These are phyloP conservation scores for Phocides pigmalion DNA, from an alignment of 1,140 invertebrate genomes.

Conservation along the genomic window DNA sequence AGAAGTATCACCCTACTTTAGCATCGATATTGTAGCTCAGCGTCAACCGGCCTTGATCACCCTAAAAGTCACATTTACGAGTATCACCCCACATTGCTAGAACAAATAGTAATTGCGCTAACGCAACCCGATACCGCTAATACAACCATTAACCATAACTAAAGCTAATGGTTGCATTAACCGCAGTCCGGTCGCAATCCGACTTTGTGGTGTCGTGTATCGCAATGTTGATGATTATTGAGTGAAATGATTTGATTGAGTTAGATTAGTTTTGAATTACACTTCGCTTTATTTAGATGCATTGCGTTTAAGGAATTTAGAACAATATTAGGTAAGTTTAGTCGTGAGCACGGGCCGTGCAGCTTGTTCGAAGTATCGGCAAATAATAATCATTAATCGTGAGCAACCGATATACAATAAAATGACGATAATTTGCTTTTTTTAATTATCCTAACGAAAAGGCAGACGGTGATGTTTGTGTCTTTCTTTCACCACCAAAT, in stretches of 20 bases:
- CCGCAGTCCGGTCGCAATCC: slow-evolving; percentile 5
- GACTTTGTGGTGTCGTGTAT: slow-evolving; percentile 9
- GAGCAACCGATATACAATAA: too few relatives aligned
- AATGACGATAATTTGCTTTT: too few relatives aligned
- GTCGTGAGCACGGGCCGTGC: too few relatives aligned
- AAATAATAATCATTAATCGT: too few relatives aligned
- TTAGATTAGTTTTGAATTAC: background rate
- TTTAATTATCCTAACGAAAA: too few relatives aligned
- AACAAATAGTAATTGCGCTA: slow-evolving; percentile 16
- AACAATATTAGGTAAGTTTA: too few relatives aligned
- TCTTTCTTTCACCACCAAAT: too few relatives aligned
- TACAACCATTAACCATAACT: slow-evolving; percentile 23
- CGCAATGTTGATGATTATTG: background rate
- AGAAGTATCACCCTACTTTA: too few relatives aligned
- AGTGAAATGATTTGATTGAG: slow-evolving; percentile 1
- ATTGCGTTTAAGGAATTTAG: too few relatives aligned
- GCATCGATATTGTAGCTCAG: too few relatives aligned
- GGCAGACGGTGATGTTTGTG: too few relatives aligned
- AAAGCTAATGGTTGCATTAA: slow-evolving; percentile 17
- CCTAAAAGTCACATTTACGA: slow-evolving; percentile 22
- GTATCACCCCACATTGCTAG: background rate
- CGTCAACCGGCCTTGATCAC: slow-evolving; percentile 5
- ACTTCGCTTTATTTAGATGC: background rate
- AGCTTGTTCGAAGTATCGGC: too few relatives aligned
- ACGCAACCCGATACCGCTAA: slow-evolving; percentile 10